These are phyloP conservation scores for Scaptomyza polygonia DNA, from an alignment of 2,888 invertebrate genomes.

Conservation along the genomic window DNA sequence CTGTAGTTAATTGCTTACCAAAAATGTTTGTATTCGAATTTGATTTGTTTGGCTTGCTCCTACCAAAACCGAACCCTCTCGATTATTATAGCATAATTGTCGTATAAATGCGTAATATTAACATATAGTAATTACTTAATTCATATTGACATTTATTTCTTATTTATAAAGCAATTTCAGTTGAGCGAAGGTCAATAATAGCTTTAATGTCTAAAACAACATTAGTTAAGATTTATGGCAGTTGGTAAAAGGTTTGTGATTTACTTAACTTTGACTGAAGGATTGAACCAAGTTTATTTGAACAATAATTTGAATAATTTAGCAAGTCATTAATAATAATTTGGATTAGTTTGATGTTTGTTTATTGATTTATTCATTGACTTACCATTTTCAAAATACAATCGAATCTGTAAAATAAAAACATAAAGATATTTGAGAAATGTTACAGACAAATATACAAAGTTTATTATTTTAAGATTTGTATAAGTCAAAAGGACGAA, in stretches of 20 bases:
- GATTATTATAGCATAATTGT: conserved; percentile 1
- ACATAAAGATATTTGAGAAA: neutral
- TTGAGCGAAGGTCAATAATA: conserved; percentile 1
- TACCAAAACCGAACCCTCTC: too few species aligned
- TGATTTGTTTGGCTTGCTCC: conserved; percentile 4
- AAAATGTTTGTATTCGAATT: conserved; percentile 14
- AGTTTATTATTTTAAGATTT: too few species aligned
- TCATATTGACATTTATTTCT: neutral
- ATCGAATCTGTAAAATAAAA: neutral
- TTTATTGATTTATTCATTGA: too few species aligned
- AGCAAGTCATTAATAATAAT: too few species aligned
- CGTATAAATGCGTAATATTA: neutral
- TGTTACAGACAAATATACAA: neutral
- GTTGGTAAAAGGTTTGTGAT: too few species aligned
- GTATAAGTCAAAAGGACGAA: too few species aligned
- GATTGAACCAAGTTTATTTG: too few species aligned
- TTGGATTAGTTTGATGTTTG: too few species aligned
- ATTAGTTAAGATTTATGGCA: neutral
- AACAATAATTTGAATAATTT: too few species aligned
- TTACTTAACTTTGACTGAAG: neutral
- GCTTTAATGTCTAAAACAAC: neutral
- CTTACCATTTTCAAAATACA: too few species aligned
- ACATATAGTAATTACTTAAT: neutral
- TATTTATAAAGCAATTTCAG: neutral
- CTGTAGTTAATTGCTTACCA: conserved; percentile 50